These are phyloP conservation scores for Struthidea cinerea DNA, from an alignment of 2,113 vertebrate genomes.

Conservation along the genomic window DNA sequence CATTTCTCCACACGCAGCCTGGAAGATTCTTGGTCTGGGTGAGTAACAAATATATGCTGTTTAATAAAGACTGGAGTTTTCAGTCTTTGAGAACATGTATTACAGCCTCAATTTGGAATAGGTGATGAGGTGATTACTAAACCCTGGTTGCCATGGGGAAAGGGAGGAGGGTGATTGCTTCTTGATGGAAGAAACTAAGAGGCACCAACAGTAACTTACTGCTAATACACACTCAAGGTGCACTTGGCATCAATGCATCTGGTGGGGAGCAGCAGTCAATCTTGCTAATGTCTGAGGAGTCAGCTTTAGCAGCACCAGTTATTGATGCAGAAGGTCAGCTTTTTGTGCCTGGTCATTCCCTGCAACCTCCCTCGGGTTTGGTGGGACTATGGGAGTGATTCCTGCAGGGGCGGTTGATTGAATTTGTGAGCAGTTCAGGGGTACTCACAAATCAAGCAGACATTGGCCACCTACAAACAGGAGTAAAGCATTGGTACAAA, in stretches of 20 bases:
- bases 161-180: constrained; percentile 43
- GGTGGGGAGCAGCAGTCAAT: background rate
- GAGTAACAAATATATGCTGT: constrained; percentile 8
- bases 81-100: background rate
- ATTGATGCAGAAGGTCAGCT: constrained; percentile 25
- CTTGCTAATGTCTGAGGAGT: background rate
- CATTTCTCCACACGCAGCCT: background rate
- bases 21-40: background rate
- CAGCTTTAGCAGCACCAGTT: background rate
- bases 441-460: background rate
- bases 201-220: constrained; percentile 26
- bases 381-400: background rate
- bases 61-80: background rate
- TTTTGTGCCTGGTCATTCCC: background rate
- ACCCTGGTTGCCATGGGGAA: constrained; percentile 51
- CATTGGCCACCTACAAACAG: background rate
- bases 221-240: background rate
- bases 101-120: constrained; percentile 21
- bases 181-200: constrained; percentile 39
- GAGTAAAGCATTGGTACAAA: rapidly evolving
- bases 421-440: background rate
- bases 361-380: background rate
- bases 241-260: background rate
- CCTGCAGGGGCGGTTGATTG: background rate
- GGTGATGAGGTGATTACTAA: constrained; percentile 46